Conservation (phyloP, 2,113 vertebrate species). For the Amphilophus citrinellus region DNA sequence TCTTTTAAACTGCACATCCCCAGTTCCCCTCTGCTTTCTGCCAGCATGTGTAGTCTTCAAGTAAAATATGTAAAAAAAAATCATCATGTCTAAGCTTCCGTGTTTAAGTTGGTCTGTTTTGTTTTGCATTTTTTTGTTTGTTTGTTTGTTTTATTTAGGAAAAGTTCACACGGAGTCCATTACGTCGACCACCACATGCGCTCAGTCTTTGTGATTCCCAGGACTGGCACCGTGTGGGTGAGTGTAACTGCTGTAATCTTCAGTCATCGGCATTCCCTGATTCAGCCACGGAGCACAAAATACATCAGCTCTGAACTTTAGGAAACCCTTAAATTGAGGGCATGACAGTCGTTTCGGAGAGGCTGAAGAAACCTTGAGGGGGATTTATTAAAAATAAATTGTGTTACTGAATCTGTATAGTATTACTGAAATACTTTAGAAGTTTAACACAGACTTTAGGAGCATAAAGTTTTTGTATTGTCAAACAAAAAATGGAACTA, state of each 20-base stretch:
- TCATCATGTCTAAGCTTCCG: not conserved
- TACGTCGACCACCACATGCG: slow-evolving; percentile 87
- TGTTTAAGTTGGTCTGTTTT: not conserved
- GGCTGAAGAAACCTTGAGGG: not conserved
- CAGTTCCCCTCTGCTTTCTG: not conserved
- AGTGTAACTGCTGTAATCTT: slow-evolving; percentile 56
- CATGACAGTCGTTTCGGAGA: not conserved
- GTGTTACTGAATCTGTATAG: not conserved
- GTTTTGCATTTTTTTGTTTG: not conserved
- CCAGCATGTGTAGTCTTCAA: not conserved
- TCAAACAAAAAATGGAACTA: not conserved
- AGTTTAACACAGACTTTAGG: not conserved
- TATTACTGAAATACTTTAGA: not conserved
- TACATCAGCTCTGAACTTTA: not conserved
- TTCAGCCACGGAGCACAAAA: not conserved
- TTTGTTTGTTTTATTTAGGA: slow-evolving; percentile 69
- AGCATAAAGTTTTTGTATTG: not conserved
- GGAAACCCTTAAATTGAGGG: not conserved
- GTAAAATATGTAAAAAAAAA: not conserved
- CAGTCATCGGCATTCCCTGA: not conserved
- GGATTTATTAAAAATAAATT: too few relatives aligned
- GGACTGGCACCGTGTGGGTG: slow-evolving; percentile 92
- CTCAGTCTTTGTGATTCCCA: slow-evolving; percentile 86
- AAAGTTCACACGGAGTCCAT: slow-evolving; percentile 89
- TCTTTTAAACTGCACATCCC: not conserved